Base-by-base conservation (phyloP, 1,140 invertebrate species). In the Calephelis nemesis region DNA sequence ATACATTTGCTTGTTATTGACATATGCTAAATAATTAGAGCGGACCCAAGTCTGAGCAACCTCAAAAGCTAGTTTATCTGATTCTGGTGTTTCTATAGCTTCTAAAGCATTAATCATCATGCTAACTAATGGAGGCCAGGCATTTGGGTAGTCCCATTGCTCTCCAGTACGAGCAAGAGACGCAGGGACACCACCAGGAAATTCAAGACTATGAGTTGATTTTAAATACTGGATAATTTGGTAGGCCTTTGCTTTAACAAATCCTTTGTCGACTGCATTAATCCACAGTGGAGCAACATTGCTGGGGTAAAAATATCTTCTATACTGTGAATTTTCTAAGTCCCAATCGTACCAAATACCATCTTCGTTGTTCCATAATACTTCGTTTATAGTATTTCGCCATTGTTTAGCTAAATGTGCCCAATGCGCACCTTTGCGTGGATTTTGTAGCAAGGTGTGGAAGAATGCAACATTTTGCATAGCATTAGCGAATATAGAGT, bases 281-380 rank as follows among this genome's bases (percentile, higher is more conserved):
- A 67, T 67, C 65, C 65, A 67, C 10, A 67, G 45, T 11, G 65
- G 65, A 0, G 65, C 65, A 12, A 67, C 52, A n/a, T 67, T 67
- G 65, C 65, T 67, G 0, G 65, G 65, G 11, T 58, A 67, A 40
- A 67, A 67, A 47, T 67, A 58, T 39, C 47, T 67, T 0, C 65
- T 54, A n/a, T 67, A 52, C 12, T 12, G 1, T 47, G 42, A 47
- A n/a, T 67, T 54, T 54, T 67, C 65, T 13, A 67, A n/a, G 10
- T 67, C 65, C 65, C 65, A 67, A 30, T 67, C 65, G 11, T 67
- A 67, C 65, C 65, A 67, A 54, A 67, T 67, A 19, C 65, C 65
- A 47, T 67, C 52, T 13, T 60, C 9, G 10, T 67, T 13, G 19
- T 60, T 58, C 65, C 52, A 60, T n/a, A 67, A 47, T 9, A 67